phyloP scores from a whole-genome alignment of 1,140 invertebrate species.

The Drosophila santomea region DNA sequence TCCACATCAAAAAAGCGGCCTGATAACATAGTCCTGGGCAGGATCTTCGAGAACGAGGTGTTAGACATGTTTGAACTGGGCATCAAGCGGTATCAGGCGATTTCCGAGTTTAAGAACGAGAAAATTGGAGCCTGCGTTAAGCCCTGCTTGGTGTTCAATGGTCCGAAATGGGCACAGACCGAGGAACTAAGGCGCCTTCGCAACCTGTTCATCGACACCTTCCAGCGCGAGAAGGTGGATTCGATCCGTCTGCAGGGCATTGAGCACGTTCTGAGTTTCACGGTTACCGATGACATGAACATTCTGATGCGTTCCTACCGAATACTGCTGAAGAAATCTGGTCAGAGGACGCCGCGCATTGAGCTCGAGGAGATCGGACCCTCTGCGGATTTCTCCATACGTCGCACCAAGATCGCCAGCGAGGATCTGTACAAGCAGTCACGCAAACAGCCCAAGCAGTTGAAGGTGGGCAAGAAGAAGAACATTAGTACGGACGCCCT shows the following conservation, averaged over 20 bases:
- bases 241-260: conserved; percentile 95
- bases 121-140: conserved; percentile 94
- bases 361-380: conserved; percentile 95
- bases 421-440: conserved; percentile 96
- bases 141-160: conserved; percentile 96
- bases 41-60: conserved; percentile 95
- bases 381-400: conserved; percentile 93
- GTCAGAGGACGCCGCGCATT: conserved; percentile 92
- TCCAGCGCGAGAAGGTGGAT: conserved; percentile 93
- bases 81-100: conserved; percentile 91
- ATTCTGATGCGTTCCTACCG: conserved; percentile 96
- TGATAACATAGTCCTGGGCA: conserved; percentile 95
- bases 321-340: conserved; percentile 95
- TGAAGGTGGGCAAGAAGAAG: conserved; percentile 94
- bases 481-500: conserved; percentile 95
- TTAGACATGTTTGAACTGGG: conserved; percentile 99
- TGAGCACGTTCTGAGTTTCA: conserved; percentile 96
- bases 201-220: conserved; percentile 96
- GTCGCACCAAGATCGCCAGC: conserved; percentile 94
- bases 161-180: conserved; percentile 94
- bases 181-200: conserved; percentile 93
- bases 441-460: conserved; percentile 92
- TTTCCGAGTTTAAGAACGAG: conserved; percentile 92
- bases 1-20: conserved; percentile 98
- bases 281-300: conserved; percentile 90